Evolutionary conservation across 2,888 invertebrate species (phyloP).

Genomic region (Clusia tigrina): DNA sequence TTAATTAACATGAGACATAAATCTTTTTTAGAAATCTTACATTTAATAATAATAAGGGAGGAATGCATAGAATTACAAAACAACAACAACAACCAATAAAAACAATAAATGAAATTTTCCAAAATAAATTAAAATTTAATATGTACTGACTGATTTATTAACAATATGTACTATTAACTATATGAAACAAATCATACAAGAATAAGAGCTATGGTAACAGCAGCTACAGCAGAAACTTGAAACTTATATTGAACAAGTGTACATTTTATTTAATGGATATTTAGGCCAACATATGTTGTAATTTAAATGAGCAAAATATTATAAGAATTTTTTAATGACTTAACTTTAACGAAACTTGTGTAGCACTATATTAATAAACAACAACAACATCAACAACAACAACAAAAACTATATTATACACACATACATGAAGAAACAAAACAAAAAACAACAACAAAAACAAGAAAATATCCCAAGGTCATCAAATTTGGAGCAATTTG

Average conservation of each 20-base stretch:
- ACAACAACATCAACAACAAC: not conserved
- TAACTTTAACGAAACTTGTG: conserved; percentile 15
- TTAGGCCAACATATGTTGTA: conserved; percentile 26
- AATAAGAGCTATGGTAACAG: conserved; percentile 4
- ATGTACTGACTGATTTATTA: conserved; percentile 13
- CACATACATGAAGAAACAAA: conserved; percentile 5
- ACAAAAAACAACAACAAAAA: conserved; percentile 12
- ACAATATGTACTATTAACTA: conserved; percentile 23
- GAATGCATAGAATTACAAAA: conserved; percentile 15
- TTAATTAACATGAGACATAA: not conserved
- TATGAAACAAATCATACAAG: conserved; percentile 21
- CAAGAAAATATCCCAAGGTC: not conserved
- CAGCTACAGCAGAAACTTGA: conserved; percentile 22
- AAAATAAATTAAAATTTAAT: conserved; percentile 27
- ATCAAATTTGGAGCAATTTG: not conserved
- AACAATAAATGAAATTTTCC: conserved; percentile 20
- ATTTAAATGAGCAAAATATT: conserved; percentile 25
- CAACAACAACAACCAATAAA: conserved; percentile 14
- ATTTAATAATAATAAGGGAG: conserved; percentile 37
- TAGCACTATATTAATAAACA: conserved; percentile 4
- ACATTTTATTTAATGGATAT: conserved; percentile 27
- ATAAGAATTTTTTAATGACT: conserved; percentile 29
- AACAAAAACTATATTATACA: not conserved
- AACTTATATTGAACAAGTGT: conserved; percentile 25
- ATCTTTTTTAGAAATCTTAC: conserved; percentile 35